A percentile compares a stretch with the other conserved stretches of the same genome.
Conservation (phyloP, 2,888 invertebrate species). For the Gortyna flavago region DNA sequence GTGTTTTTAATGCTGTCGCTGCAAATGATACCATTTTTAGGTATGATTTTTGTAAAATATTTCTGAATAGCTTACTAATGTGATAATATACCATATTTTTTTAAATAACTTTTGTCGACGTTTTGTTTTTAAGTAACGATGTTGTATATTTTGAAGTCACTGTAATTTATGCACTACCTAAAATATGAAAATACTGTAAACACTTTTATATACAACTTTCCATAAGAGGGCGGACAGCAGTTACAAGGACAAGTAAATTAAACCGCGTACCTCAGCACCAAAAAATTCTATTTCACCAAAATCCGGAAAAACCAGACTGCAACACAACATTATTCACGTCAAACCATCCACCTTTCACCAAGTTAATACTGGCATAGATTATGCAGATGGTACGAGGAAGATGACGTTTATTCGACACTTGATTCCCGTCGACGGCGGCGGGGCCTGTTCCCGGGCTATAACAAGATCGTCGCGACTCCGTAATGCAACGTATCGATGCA, state of each 20-base stretch:
- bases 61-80: background rate
- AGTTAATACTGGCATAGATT: constrained; percentile 57
- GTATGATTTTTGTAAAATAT: background rate
- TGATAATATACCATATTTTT: background rate
- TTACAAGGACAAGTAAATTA: background rate
- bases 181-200: too few relatives aligned
- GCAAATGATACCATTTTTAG: background rate
- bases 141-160: too few relatives aligned
- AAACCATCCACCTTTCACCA: constrained; percentile 33
- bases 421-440: constrained; percentile 47
- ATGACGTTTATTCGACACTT: constrained; percentile 67
- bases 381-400: constrained; percentile 57
- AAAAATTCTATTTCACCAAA: background rate
- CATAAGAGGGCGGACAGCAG: too few relatives aligned
- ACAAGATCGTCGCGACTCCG: constrained; percentile 52
- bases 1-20: background rate
- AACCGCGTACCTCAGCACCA: background rate
- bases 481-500: constrained; percentile 48
- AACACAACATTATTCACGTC: constrained; percentile 30
- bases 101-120: too few relatives aligned
- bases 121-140: too few relatives aligned
- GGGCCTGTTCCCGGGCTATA: constrained; percentile 46
- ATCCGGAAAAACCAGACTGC: background rate
- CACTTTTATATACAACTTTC: too few relatives aligned
- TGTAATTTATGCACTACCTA: too few relatives aligned